Conservation (phyloP, 1,140 invertebrate species). For the Orchesella cincta region DNA sequence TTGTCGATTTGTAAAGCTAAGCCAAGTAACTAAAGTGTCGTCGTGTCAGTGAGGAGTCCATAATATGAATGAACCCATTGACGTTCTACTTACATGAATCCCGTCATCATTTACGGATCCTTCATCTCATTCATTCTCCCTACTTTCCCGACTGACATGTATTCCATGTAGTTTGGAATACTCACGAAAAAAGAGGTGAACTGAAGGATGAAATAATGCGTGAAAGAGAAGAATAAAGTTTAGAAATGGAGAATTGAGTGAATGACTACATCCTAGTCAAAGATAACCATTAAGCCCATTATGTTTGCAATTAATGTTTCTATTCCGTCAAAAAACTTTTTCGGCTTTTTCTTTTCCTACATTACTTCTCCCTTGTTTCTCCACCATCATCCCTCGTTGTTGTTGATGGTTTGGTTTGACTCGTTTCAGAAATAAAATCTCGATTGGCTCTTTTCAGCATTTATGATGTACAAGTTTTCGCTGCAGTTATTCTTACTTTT, state of each 20-base stretch:
- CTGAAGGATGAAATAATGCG: slow-evolving; percentile 12
- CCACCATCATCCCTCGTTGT: not conserved
- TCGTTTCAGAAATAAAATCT: not conserved
- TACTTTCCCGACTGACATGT: no score
- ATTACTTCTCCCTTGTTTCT: not conserved
- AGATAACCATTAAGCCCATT: slow-evolving; percentile 40
- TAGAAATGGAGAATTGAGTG: slow-evolving; percentile 7
- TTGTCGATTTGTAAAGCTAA: no score
- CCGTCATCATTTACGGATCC: no score
- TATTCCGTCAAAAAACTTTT: slow-evolving; percentile 32
- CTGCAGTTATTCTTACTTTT: no score
- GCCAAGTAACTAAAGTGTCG: no score
- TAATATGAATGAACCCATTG: no score
- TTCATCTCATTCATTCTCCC: no score
- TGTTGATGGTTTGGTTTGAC: not conserved
- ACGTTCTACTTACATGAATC: no score
- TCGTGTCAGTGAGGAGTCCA: no score
- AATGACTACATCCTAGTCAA: slow-evolving; percentile 23
- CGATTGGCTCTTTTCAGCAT: not conserved
- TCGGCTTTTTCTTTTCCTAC: slow-evolving; percentile 1
- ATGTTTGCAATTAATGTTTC: slow-evolving; percentile 44
- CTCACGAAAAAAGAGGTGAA: no score
- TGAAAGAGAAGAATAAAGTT: not conserved
- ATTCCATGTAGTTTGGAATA: no score
- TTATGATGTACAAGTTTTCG: no score